Evolutionary conservation across 2,797 vertebrate genomes (phyloP).

Genomic region (Sus cebifrons): DNA sequence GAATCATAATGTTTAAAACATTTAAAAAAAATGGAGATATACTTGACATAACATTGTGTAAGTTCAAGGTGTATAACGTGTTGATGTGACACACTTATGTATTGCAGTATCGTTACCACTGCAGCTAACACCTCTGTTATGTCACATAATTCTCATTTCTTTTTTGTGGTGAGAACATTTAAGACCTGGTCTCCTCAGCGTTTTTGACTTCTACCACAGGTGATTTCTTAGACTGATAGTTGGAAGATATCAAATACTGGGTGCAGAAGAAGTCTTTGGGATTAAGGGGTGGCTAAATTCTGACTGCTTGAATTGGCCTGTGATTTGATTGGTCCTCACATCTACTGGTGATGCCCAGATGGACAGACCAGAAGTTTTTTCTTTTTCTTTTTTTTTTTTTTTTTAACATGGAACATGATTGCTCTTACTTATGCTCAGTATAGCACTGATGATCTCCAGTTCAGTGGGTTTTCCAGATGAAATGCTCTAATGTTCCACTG

Average conservation of each 20-base stretch:
- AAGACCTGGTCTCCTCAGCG: not conserved
- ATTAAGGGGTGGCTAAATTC: not conserved
- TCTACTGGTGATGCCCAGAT: not conserved
- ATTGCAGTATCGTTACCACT: accelerated
- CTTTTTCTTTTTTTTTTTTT: not conserved
- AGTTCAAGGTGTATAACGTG: not conserved
- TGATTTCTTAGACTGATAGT: not conserved
- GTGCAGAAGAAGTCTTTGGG: not conserved
- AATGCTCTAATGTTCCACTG: not conserved
- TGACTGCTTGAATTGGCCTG: not conserved
- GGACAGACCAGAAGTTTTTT: not conserved
- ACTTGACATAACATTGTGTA: not conserved
- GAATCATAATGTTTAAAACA: not conserved
- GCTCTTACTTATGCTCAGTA: not conserved
- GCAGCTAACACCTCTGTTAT: not conserved
- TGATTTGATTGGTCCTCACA: not conserved
- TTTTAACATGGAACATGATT: not conserved
- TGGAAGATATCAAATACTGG: not conserved
- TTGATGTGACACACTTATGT: not conserved
- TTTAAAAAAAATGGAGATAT: not conserved
- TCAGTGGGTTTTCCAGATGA: not conserved
- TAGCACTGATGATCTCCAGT: not conserved
- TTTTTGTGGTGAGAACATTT: not conserved
- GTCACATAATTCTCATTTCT: not conserved
- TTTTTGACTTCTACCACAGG: not conserved